Base-by-base conservation (phyloP, 2,888 invertebrate species). In the Ephialtes manifestator region DNA sequence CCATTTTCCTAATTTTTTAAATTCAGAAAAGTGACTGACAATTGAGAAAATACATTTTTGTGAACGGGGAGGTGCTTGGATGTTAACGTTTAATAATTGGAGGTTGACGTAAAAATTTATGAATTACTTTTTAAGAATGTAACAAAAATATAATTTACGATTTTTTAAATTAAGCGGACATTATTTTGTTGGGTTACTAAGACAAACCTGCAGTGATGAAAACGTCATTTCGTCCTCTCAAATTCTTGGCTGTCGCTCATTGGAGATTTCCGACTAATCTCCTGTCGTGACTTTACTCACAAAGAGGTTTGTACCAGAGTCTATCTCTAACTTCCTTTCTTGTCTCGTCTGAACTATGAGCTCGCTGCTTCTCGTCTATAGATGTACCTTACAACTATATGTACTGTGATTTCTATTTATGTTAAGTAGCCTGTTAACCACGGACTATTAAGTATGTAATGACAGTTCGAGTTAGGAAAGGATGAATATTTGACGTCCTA, bases 391-490 rank as follows among this genome's bases (percentile, higher is more conserved):
- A 79, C 39, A 43, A 53, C 76, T 72, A 46, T 76, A 51, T 60
- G 68, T 74, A 60, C 53, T 13, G 72, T 58, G 78, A 81, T 77
- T 79, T 70, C 46, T 85, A 81, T 81, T 75, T 31, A 65, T 55
- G 78, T 76, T 71, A 77, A 84, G 77, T 81, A 31, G 78, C 43
- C 60, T 71, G 78, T 81, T 81, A 77, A 78, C 74, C 74, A 78
- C 68, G 65, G 70, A 48, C 84, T 81, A 81, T 81, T 79, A 79
- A 85, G 51, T 75, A 48, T 65, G 53, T 63, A 79, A 75, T 78
- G 78, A 55, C 78, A 79, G 78, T 53, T 81, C 63, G 74, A 75
- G 75, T 85, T 78, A 71, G 48, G 48, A 72, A 68, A 63, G 31
- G 65, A 78, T 78, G 81, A 78, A 84, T 81, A 78, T 84, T 81